Evolutionary conservation across 2,888 invertebrate species (phyloP).

Genomic region (Cheilosia pagana): DNA sequence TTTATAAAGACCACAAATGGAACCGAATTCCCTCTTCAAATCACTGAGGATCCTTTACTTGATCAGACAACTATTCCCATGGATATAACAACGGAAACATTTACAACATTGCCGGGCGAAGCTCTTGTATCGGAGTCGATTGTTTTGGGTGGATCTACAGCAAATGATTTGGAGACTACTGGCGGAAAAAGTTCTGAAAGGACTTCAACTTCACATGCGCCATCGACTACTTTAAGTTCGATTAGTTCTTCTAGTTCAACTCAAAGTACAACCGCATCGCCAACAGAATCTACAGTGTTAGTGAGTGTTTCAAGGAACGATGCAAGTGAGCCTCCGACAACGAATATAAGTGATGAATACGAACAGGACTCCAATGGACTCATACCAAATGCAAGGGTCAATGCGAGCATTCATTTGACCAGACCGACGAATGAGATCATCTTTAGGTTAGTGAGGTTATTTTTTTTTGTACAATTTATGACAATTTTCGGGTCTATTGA

Average conservation of each 20-base stretch:
- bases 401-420: conserved; percentile 61
- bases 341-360: conserved; percentile 52
- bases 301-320: conserved; percentile 48
- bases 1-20: conserved; percentile 58
- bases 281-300: conserved; percentile 34
- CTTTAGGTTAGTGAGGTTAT: conserved; percentile 53
- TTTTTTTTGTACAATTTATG: not conserved
- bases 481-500: not conserved
- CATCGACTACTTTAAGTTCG: not conserved
- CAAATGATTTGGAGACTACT: conserved; percentile 22
- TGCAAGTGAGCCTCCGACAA: conserved; percentile 14
- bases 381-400: conserved; percentile 64
- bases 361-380: conserved; percentile 43
- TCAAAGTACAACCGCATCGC: conserved; percentile 3
- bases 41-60: conserved; percentile 40
- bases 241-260: not conserved
- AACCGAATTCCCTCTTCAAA: conserved; percentile 55
- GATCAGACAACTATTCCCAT: conserved; percentile 17
- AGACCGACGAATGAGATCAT: conserved; percentile 55
- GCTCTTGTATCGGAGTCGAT: conserved; percentile 51
- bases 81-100: conserved; percentile 30
- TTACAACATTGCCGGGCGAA: conserved; percentile 20
- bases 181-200: conserved; percentile 3
- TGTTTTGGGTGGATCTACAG: conserved; percentile 18
- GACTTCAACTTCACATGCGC: not conserved